Conservation (phyloP, 2,888 invertebrate species). For the Mechanitis mazaeus region DNA sequence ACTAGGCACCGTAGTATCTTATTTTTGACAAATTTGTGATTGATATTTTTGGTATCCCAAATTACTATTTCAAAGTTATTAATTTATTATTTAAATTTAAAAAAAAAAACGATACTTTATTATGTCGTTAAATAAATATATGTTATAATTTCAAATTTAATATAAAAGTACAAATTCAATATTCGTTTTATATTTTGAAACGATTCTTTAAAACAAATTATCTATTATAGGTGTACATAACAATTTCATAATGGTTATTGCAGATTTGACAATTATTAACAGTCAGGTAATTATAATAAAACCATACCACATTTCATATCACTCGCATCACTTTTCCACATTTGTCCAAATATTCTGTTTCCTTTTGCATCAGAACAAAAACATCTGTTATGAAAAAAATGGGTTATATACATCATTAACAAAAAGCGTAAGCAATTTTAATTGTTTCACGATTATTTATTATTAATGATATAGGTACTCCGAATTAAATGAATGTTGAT, state of each 20-base stretch:
- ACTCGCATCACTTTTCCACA: conserved; percentile 73
- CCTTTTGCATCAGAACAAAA: conserved; percentile 79
- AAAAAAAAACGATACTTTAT: no score
- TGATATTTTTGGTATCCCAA: no score
- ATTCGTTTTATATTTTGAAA: no score
- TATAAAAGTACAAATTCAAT: no score
- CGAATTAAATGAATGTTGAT: not conserved
- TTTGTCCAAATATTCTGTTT: conserved; percentile 80
- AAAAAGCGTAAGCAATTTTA: no score
- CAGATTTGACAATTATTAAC: conserved; percentile 12
- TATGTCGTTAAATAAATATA: no score
- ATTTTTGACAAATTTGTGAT: not conserved
- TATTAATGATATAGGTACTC: not conserved
- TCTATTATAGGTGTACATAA: not conserved
- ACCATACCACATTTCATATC: conserved; percentile 81
- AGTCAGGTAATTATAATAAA: conserved; percentile 12
- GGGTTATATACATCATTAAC: no score
- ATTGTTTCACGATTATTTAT: no score
- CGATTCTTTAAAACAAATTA: no score
- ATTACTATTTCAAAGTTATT: no score
- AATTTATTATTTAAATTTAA: no score
- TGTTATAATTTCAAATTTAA: no score
- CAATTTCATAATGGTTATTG: not conserved
- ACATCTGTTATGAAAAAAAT: conserved; percentile 64
- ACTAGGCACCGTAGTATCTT: not conserved